Evolutionary conservation across 2,888 invertebrate genomes (phyloP), one percentile per base, ranked within the genome.

Genomic region (Scaptomyza parva): DNA sequence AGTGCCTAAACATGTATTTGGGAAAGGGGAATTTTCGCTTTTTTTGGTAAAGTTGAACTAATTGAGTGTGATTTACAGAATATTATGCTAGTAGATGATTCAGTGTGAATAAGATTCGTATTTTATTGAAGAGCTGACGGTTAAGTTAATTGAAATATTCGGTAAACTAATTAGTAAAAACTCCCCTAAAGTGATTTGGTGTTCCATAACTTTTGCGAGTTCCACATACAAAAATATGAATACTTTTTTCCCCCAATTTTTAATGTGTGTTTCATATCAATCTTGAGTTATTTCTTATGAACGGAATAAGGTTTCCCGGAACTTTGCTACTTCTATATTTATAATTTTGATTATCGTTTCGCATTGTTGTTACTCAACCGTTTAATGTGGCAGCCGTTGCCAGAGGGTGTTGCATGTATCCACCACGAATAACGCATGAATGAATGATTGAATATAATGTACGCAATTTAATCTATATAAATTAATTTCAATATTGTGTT

Each of bases 401-500:
- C 52, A n/a, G 9, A 3, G 22, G 26, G 58, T n/a, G 65, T 11
- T 14, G 52, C 52, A 11, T 45, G 41, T 47, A 64, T 70, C 54
- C 70, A 55, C 30, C 55, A 18, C 61, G 18, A 37, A 37, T 62
- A 62, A 53, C 30, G 52, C 47, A 53, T 51, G 57, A 35, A 53
- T 51, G 57, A 35, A 52, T 68, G 62, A 54, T 17, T 37, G 14
- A 37, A 37, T 3, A 47, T 70, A 55, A 55, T 67, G 52, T 58
- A 67, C 73, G 54, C 43, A 57, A 50, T 51, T 35, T 33, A 14
- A n/a, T n/a, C n/a, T 30, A 24, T 44, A 73, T 62, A 58, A 73
- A 73, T 71, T 72, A 58, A 71, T 41, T 58, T 35, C 53, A 67
- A 72, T 71, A 66, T 70, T 17, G 1, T 26, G 68, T 47, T 44